A percentile compares a stretch with the other conserved stretches of the same genome.
Evolutionary conservation across 2,797 vertebrate species (phyloP).

Genomic region (Pteronotus mesoamericanus): DNA sequence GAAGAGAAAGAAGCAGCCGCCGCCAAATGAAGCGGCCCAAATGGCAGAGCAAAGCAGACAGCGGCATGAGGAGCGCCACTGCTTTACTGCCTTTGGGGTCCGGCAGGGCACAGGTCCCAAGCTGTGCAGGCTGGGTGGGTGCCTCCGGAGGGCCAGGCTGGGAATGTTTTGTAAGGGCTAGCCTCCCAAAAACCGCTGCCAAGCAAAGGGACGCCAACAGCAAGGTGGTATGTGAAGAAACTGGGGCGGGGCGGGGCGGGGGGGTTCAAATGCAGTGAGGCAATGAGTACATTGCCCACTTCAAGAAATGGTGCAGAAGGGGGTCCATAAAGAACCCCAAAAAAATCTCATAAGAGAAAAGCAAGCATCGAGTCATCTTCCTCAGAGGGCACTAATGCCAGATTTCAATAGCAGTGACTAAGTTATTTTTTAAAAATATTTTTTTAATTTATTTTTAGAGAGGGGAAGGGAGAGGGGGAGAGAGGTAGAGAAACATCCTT

Average conservation of each 20-base stretch:
- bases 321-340: neutral
- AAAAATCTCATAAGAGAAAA: neutral
- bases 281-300: neutral
- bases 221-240: neutral
- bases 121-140: neutral
- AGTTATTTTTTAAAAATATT: too few species aligned
- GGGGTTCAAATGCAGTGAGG: neutral
- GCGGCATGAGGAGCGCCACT: rapidly evolving
- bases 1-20: too few species aligned
- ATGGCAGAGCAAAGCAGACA: neutral
- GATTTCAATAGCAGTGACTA: neutral
- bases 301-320: neutral
- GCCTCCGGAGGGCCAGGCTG: too few species aligned
- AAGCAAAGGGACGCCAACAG: neutral
- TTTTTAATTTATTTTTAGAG: too few species aligned
- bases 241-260: too few species aligned
- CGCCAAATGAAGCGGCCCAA: neutral
- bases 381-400: neutral
- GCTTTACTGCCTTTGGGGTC: too few species aligned
- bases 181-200: neutral
- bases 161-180: neutral
- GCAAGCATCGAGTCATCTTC: neutral
- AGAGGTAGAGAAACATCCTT: too few species aligned
- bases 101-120: neutral
- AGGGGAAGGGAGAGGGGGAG: too few species aligned